Base-by-base conservation (phyloP, 2,888 invertebrate genomes). In the Himalopsyche kuldschensis region DNA sequence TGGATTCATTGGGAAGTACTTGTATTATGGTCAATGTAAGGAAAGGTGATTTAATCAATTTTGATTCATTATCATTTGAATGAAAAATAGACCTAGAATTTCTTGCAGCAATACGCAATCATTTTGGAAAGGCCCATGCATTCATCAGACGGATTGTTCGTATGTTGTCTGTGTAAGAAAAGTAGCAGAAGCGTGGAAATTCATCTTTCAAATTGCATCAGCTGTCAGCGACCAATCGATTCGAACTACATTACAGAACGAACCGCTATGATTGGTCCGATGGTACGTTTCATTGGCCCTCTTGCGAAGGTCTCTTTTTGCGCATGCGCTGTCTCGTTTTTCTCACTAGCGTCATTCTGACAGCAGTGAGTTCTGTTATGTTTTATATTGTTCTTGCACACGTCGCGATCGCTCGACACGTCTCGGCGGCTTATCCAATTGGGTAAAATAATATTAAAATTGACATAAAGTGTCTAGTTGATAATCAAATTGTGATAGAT, bases 211-310 rank as follows among this genome's bases (percentile, higher is more conserved):
- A 69, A 75, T 84, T 84, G 84, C 84, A 82, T 84, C 84, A 84
- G 82, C 84, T 82, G 81, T 41, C 20, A 24, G 27, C 79, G 77
- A n/a, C 82, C 63, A 76, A 81, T 84, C 79, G 78, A 79, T 78
- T 82, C 79, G 55, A 79, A 79, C 77, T 78, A n/a, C 63, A 75
- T 81, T 80, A 75, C 75, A 55, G 55, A 55, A 55, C 20, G 20
- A 20, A 82, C 78, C 78, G 78, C 79, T 77, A 35, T 31, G 27
- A 48, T 27, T 41, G 47, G 31, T 48, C 41, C 75, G 24, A 32
- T 46, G 24, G 15, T 32, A 46, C 11, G 4, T 46, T 11, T 32
- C 32, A 69, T 79, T 69, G 82, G 75, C 27, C 32, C 78, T 24
- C 17, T 55, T 15, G 55, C 15, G 55, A 55, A 55, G 55, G 55